A percentile compares a stretch with the other conserved stretches of the same genome.
Evolutionary conservation across 2,888 invertebrate species (phyloP).

Genomic region (Pyrocoelia pectoralis): DNA sequence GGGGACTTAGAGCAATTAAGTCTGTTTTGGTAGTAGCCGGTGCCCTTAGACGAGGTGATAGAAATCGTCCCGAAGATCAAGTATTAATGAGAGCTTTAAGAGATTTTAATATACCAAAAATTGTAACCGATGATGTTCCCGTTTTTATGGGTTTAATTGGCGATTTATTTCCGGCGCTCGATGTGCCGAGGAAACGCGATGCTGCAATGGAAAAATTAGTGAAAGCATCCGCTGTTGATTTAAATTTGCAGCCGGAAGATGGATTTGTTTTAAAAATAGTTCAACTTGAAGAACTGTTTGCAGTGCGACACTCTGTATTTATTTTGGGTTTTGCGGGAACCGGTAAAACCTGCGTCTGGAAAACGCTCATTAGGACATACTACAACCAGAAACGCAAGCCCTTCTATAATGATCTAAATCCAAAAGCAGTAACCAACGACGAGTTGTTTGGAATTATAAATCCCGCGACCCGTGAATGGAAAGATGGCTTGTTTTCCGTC

Average conservation of each 20-base stretch:
- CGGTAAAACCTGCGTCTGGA: constrained; percentile 94
- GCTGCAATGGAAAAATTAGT: constrained; percentile 84
- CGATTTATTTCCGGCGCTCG: constrained; percentile 90
- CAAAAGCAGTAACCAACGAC: constrained; percentile 95
- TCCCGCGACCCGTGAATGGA: constrained; percentile 94
- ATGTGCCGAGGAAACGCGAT: constrained; percentile 89
- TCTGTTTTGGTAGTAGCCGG: constrained; percentile 95
- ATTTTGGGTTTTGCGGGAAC: constrained; percentile 83
- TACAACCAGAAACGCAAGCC: constrained; percentile 83
- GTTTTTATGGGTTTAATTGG: constrained; percentile 95
- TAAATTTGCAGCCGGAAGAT: constrained; percentile 90
- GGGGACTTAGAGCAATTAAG: constrained; percentile 95
- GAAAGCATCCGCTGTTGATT: constrained; percentile 78
- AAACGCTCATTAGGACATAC: constrained; percentile 85
- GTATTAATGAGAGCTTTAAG: constrained; percentile 92
- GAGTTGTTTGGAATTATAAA: constrained; percentile 95
- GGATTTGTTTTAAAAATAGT: constrained; percentile 89
- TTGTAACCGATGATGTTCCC: constrained; percentile 89
- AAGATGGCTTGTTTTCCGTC: constrained; percentile 87
- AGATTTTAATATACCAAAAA: constrained; percentile 95
- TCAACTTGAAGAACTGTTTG: constrained; percentile 90
- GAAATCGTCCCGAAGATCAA: constrained; percentile 86
- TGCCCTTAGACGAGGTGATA: constrained; percentile 82
- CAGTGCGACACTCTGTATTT: constrained; percentile 89
- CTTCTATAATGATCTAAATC: constrained; percentile 88